phyloP scores from a whole-genome alignment of 2,888 invertebrate genomes.

The Sarcophaga caerulescens region DNA sequence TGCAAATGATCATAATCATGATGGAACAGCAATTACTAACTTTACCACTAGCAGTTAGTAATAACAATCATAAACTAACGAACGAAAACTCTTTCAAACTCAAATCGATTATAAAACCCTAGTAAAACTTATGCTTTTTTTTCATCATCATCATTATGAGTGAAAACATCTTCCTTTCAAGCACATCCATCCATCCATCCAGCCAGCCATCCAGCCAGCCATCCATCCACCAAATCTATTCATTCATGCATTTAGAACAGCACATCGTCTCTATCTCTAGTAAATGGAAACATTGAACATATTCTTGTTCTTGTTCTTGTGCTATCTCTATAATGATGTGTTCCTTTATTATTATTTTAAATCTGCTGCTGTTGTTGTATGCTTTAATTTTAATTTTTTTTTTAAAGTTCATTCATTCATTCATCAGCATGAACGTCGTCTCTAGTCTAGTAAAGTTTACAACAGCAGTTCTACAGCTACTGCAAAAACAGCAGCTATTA shows the following conservation, averaged over 20 bases:
- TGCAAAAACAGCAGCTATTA: no score
- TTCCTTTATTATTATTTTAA: background rate
- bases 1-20: slow-evolving; percentile 43
- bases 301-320: background rate
- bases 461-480: no score
- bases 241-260: background rate
- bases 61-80: slow-evolving; percentile 8
- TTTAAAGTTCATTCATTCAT: slow-evolving; percentile 61
- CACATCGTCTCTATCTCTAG: no score
- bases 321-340: background rate
- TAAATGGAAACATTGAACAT: background rate
- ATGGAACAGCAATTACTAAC: no score
- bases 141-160: slow-evolving; percentile 8
- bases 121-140: background rate
- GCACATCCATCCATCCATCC: no score
- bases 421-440: slow-evolving; percentile 52
- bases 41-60: background rate
- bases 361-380: background rate
- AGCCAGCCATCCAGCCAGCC: background rate
- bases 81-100: slow-evolving; percentile 2
- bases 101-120: slow-evolving; percentile 57
- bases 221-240: background rate
- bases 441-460: no score
- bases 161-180: no score
- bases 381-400: background rate